A percentile compares a stretch with the other conserved stretches of the same genome.
These are phyloP conservation scores for Agelas oroides DNA, from an alignment of 37 sponge, comb jelly and placozoan species.

Conservation along the genomic window DNA sequence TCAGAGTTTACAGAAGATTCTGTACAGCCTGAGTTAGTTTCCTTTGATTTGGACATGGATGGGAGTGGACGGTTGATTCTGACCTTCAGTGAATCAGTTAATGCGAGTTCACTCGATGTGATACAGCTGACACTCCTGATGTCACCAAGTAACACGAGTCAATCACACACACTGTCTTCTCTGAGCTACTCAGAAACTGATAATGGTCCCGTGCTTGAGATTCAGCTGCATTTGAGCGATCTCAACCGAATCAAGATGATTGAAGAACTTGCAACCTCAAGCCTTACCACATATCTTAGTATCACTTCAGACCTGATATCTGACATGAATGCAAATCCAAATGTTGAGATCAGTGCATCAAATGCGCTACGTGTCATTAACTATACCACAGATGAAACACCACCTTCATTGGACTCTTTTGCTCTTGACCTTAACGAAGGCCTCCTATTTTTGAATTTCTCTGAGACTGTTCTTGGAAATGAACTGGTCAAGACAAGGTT, in stretches of 20 bases:
- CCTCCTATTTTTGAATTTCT: conserved; percentile 72
- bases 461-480: conserved; percentile 76
- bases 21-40: conserved; percentile 57
- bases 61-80: conserved; percentile 76
- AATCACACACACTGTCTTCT: conserved; percentile 40
- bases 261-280: conserved; percentile 45
- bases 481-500: conserved; percentile 38
- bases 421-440: conserved; percentile 80
- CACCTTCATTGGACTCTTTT: conserved; percentile 64
- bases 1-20: conserved; percentile 25
- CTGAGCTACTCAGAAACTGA: conserved; percentile 50
- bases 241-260: conserved; percentile 75
- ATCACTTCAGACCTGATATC: conserved; percentile 52
- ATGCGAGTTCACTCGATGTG: conserved; percentile 66
- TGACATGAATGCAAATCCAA: conserved; percentile 86
- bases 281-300: conserved; percentile 59
- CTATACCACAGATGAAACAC: conserved; percentile 63
- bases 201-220: conserved; percentile 72
- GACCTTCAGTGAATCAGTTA: conserved; percentile 83
- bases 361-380: conserved; percentile 14
- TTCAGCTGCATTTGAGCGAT: conserved; percentile 55
- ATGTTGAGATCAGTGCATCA: conserved; percentile 24
- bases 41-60: conserved; percentile 76
- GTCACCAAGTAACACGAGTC: conserved; percentile 1
- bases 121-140: conserved; percentile 72